Percentiles rank a stretch among this genome's conserved stretches.
These are phyloP conservation scores for Takifugu ocellatus DNA, from an alignment of 2,797 vertebrate genomes.

Conservation along the genomic window DNA sequence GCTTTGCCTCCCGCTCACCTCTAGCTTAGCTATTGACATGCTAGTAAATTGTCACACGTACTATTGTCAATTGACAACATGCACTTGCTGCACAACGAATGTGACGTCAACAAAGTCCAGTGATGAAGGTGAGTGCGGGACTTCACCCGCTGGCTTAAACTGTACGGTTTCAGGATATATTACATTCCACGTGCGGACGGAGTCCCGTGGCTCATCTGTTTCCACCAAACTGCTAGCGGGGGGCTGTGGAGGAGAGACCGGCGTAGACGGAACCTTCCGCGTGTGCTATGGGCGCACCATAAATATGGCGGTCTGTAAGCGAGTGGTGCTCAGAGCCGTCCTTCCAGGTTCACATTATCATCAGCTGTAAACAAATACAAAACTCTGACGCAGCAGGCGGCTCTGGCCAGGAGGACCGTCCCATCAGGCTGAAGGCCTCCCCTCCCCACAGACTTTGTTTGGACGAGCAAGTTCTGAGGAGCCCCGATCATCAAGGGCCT, in stretches of 20 bases:
- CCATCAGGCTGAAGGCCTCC: too few species aligned
- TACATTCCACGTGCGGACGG: conserved; percentile 70
- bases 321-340: conserved; percentile 25
- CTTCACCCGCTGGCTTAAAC: conserved; percentile 58
- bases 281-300: conserved; percentile 47
- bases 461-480: too few species aligned
- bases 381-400: conserved; percentile 6
- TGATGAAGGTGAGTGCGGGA: conserved; percentile 47
- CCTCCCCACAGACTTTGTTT: too few species aligned
- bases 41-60: conserved; percentile 2
- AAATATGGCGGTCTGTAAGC: conserved; percentile 15
- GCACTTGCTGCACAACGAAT: conserved; percentile 58
- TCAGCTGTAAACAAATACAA: conserved; percentile 40
- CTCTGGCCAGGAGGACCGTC: too few species aligned
- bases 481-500: too few species aligned
- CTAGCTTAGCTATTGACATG: conserved; percentile 13
- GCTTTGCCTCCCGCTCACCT: conserved; percentile 22
- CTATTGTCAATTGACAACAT: conserved; percentile 14
- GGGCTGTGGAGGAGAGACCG: conserved; percentile 8
- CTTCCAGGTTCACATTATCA: conserved; percentile 48
- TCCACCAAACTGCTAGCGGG: conserved; percentile 49
- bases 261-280: neutral
- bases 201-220: conserved; percentile 59
- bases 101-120: conserved; percentile 53
- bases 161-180: conserved; percentile 58